These are phyloP conservation scores for Acanthosepion esculentum DNA, from an alignment of 2,888 invertebrate genomes.

Conservation along the genomic window DNA sequence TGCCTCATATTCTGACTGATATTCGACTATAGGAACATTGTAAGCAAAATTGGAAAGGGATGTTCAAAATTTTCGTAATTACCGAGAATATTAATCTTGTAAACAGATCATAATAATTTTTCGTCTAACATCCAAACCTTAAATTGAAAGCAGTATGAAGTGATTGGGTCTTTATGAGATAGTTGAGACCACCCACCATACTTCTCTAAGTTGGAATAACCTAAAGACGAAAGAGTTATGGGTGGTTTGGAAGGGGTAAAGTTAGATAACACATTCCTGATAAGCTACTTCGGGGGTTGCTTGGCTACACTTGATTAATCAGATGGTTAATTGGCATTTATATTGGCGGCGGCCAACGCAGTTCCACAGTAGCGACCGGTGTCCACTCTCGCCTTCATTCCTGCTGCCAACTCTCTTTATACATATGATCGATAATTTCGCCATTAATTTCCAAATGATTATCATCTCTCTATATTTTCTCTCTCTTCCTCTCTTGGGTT, in stretches of 20 bases:
- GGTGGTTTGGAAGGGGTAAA: background rate
- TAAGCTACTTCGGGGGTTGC: background rate
- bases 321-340: slow-evolving; percentile 18
- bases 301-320: slow-evolving; percentile 22
- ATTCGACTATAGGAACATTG: too few relatives aligned
- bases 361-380: background rate
- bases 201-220: background rate
- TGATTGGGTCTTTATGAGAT: background rate
- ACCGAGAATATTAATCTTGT: too few relatives aligned
- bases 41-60: too few relatives aligned
- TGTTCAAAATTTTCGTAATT: too few relatives aligned
- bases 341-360: background rate
- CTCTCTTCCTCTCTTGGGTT: background rate
- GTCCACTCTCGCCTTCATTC: background rate
- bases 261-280: background rate
- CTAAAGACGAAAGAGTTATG: background rate
- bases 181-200: background rate
- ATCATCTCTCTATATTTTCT: background rate
- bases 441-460: slow-evolving; percentile 22
- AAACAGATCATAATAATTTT: background rate
- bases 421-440: background rate
- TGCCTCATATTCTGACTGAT: too few relatives aligned
- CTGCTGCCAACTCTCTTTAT: background rate
- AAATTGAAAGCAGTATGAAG: background rate
- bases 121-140: background rate